Conservation (phyloP, 2,113 vertebrate genomes). For the Zosterops lateralis region DNA sequence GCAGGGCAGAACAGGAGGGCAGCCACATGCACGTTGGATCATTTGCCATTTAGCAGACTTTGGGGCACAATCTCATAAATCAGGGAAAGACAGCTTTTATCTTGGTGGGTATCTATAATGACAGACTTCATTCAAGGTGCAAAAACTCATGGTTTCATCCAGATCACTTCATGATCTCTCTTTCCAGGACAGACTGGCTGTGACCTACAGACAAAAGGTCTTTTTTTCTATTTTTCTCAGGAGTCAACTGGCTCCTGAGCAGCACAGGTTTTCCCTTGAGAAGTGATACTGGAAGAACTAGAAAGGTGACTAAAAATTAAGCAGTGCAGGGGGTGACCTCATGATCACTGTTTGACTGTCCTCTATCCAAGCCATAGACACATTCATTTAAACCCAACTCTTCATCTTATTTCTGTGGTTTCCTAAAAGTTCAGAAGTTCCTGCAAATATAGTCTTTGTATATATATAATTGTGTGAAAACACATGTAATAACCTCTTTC, state of each 20-base stretch:
- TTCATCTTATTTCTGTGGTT: background rate
- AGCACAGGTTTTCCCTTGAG: background rate
- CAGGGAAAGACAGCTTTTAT: background rate
- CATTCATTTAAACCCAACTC: background rate
- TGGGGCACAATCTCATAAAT: background rate
- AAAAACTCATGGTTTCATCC: background rate
- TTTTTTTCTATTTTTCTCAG: background rate
- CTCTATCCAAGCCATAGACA: background rate
- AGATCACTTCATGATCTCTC: rapidly evolving
- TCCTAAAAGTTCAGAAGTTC: background rate
- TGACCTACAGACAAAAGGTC: background rate
- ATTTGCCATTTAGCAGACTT: background rate
- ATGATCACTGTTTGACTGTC: background rate
- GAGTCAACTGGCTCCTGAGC: background rate
- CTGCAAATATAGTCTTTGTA: background rate
- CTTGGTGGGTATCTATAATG: background rate
- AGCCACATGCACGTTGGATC: background rate
- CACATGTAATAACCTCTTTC: background rate
- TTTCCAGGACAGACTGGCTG: background rate
- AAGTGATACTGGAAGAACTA: background rate
- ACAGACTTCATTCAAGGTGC: background rate
- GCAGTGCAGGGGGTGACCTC: background rate
- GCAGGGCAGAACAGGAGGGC: background rate
- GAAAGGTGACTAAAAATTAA: background rate
- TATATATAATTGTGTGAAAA: background rate